phyloP scores from a whole-genome alignment of 2,888 invertebrate species.

The Brenthis hecate region DNA sequence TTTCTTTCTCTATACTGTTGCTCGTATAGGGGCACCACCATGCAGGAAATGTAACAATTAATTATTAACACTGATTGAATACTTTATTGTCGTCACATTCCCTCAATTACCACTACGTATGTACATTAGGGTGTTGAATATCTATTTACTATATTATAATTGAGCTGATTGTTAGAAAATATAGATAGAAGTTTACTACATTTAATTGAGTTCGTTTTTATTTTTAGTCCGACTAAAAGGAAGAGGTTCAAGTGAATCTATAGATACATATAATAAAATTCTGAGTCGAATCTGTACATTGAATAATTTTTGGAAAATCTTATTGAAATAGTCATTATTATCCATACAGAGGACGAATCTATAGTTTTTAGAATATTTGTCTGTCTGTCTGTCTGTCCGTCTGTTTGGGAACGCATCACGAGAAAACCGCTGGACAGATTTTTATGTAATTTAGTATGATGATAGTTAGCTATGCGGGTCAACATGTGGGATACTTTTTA shows the following conservation, averaged over 20 bases:
- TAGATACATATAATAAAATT: too few species aligned
- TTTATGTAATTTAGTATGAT: too few species aligned
- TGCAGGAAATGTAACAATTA: constrained; percentile 62
- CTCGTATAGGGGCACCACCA: constrained; percentile 60
- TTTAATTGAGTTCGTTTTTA: neutral
- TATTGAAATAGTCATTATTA: too few species aligned
- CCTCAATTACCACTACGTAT: constrained; percentile 35
- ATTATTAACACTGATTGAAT: constrained; percentile 69
- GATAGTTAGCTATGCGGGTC: too few species aligned
- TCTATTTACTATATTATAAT: constrained; percentile 16
- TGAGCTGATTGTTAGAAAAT: neutral
- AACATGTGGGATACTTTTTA: too few species aligned
- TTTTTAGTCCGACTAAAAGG: neutral
- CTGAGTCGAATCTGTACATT: too few species aligned
- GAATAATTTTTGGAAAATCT: too few species aligned
- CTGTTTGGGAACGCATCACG: too few species aligned
- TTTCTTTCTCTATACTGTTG: constrained; percentile 43
- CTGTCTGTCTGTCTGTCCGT: too few species aligned
- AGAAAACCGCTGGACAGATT: too few species aligned
- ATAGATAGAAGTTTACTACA: constrained; percentile 1
- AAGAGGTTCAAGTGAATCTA: neutral
- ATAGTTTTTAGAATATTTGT: too few species aligned
- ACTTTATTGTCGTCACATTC: constrained; percentile 55
- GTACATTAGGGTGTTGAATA: constrained; percentile 26
- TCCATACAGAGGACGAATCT: too few species aligned